Evolutionary conservation across 2,888 invertebrate genomes (phyloP).

Genomic region (Drosophila setosimentum): DNA sequence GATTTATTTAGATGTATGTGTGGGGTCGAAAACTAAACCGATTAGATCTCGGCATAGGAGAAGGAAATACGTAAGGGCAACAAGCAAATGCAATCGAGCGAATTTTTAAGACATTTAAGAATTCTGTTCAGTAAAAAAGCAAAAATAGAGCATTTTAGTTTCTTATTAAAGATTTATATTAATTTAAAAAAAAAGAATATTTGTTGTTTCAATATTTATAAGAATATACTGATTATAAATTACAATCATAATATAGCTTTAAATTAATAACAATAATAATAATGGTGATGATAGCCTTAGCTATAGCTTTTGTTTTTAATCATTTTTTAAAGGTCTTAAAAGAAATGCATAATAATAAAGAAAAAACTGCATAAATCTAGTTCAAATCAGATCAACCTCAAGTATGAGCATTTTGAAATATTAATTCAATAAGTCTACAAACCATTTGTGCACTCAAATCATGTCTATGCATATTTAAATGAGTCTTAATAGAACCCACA

Average conservation of each 20-base stretch:
- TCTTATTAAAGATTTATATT: too few relatives aligned
- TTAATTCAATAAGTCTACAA: neutral
- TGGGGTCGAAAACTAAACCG: slow-evolving; percentile 53
- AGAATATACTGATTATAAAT: too few relatives aligned
- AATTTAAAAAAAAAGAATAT: too few relatives aligned
- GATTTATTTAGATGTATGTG: slow-evolving; percentile 37
- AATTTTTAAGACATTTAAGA: neutral
- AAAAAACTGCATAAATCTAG: neutral
- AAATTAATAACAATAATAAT: neutral
- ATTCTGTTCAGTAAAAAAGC: too few relatives aligned
- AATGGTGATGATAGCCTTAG: neutral
- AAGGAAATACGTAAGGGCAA: slow-evolving; percentile 17
- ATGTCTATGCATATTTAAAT: slow-evolving; percentile 4
- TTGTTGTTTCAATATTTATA: too few relatives aligned
- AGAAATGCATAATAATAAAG: neutral
- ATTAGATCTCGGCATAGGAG: slow-evolving; percentile 45
- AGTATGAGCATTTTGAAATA: neutral
- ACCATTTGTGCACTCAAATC: neutral
- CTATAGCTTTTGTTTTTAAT: neutral
- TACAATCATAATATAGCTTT: too few relatives aligned
- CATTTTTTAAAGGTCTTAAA: rapidly evolving
- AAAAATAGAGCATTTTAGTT: too few relatives aligned
- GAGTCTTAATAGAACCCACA: slow-evolving; percentile 18
- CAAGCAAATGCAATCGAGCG: slow-evolving; percentile 18
- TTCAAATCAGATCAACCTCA: neutral